Conservation (phyloP, 1,140 invertebrate genomes). For the Bicyclus anynana region DNA sequence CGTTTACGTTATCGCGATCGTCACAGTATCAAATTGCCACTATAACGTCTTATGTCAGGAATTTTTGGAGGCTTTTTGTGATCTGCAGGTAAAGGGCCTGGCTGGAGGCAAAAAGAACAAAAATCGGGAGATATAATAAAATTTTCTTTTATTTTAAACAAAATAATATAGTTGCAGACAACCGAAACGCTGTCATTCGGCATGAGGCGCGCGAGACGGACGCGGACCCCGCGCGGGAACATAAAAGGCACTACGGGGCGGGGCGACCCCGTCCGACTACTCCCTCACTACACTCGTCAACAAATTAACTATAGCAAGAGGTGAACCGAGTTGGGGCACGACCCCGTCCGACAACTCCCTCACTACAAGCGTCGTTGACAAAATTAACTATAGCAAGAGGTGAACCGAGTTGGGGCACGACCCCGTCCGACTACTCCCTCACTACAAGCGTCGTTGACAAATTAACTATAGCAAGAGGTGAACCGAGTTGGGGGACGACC, state of each 20-base stretch:
- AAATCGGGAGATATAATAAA: slow-evolving; percentile 54
- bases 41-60: too few relatives aligned
- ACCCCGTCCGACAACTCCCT: slow-evolving; percentile 42
- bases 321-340: too few relatives aligned
- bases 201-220: slow-evolving; percentile 33
- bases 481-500: too few relatives aligned
- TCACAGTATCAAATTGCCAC: too few relatives aligned
- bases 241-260: slow-evolving; percentile 47
- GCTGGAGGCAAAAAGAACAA: slow-evolving; percentile 18
- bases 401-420: too few relatives aligned
- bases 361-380: too few relatives aligned
- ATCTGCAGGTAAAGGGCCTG: background rate
- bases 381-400: too few relatives aligned
- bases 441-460: too few relatives aligned
- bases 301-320: slow-evolving; percentile 19
- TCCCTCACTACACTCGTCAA: slow-evolving; percentile 34
- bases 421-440: too few relatives aligned
- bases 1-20: too few relatives aligned
- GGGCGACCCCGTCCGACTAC: background rate
- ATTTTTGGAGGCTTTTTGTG: too few relatives aligned
- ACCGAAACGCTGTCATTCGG: slow-evolving; percentile 17
- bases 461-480: too few relatives aligned
- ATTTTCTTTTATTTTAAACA: slow-evolving; percentile 70
- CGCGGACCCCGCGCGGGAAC: slow-evolving; percentile 33
- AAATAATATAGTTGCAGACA: slow-evolving; percentile 60